phyloP scores from a whole-genome alignment of 2,888 invertebrate species.

The Isoperla grammatica region DNA sequence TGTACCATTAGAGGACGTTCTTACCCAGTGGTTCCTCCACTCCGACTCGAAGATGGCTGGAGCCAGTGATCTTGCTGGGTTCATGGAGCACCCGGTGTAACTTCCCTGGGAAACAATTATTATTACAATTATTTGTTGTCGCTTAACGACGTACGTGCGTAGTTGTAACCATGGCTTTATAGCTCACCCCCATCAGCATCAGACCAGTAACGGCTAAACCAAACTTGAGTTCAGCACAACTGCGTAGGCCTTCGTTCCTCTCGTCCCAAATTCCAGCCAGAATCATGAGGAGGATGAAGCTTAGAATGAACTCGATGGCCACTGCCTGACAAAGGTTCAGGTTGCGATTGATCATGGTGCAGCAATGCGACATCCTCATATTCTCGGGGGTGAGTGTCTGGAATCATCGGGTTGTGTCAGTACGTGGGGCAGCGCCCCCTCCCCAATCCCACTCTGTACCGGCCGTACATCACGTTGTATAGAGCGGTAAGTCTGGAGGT shows the following conservation, averaged over 20 bases:
- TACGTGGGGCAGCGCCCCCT: too few relatives aligned
- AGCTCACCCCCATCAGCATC: conserved; percentile 39
- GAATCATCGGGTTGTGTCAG: too few relatives aligned
- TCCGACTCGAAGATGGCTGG: conserved; percentile 43
- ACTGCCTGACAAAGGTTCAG: conserved; percentile 40
- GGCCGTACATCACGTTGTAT: too few relatives aligned
- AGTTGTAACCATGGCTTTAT: too few relatives aligned
- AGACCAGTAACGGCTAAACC: conserved; percentile 42
- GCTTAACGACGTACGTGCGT: too few relatives aligned
- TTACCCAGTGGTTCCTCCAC: conserved; percentile 41
- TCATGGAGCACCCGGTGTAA: conserved; percentile 66
- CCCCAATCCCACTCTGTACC: too few relatives aligned
- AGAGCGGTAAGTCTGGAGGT: too few relatives aligned
- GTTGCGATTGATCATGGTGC: conserved; percentile 36
- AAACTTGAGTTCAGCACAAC: conserved; percentile 43
- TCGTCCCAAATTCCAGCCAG: conserved; percentile 43
- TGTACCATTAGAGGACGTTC: too few relatives aligned
- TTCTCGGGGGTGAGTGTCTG: conserved; percentile 40
- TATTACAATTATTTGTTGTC: too few relatives aligned
- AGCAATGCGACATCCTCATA: conserved; percentile 39
- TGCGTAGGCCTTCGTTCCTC: conserved; percentile 41
- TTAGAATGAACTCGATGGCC: conserved; percentile 41
- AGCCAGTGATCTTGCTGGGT: conserved; percentile 55
- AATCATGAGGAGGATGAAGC: conserved; percentile 41
- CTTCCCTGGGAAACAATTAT: conserved; percentile 64